These are phyloP conservation scores for Cossypha niveicapilla DNA, from an alignment of 2,797 vertebrate species.

Conservation along the genomic window DNA sequence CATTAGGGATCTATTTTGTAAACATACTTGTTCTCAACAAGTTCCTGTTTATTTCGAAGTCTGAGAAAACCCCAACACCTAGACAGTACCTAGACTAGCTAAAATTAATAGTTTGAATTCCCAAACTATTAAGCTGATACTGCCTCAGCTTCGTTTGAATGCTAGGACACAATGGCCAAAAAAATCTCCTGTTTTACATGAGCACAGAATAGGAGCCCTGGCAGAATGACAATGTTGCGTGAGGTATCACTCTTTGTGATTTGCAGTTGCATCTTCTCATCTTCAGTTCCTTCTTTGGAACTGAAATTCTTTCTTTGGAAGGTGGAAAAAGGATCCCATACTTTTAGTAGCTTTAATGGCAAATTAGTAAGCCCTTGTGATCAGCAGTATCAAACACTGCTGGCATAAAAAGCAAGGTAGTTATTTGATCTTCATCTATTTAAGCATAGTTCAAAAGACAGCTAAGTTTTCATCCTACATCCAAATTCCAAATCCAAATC, in stretches of 20 bases:
- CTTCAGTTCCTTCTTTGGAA: background rate
- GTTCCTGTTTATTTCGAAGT: background rate
- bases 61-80: background rate
- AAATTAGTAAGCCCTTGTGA: background rate
- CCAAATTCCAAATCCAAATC: background rate
- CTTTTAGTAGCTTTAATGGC: background rate
- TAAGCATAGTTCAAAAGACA: background rate
- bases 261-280: background rate
- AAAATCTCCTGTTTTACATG: background rate
- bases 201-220: background rate
- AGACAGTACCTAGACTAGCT: background rate
- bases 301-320: background rate
- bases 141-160: background rate
- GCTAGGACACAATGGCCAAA: background rate
- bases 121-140: background rate
- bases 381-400: background rate
- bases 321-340: background rate
- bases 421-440: background rate
- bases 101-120: background rate
- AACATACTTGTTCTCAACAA: background rate
- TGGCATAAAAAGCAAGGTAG: background rate
- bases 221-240: background rate
- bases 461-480: background rate
- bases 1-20: background rate
- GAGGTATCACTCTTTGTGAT: background rate